A percentile compares a stretch with the other conserved stretches of the same genome.
These are phyloP conservation scores for Dipodomys ordii DNA, from an alignment of 2,113 vertebrate genomes.

Conservation along the genomic window DNA sequence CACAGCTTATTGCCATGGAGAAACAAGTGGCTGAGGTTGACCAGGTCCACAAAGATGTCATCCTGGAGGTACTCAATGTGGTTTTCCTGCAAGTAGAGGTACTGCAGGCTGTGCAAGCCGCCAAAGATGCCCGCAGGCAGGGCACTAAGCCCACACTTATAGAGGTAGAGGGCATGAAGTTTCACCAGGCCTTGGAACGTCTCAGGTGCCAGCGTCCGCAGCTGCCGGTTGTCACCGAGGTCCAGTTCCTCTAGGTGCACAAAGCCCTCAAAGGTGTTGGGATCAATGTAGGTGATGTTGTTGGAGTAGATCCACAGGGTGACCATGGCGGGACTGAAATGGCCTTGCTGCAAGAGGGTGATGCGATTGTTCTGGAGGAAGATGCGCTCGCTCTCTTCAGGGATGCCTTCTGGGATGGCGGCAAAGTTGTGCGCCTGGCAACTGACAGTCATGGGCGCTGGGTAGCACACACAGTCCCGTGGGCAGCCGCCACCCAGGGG, in stretches of 20 bases:
- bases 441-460: constrained; percentile 96
- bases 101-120: constrained; percentile 96
- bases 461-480: constrained; percentile 96
- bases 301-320: constrained; percentile 99
- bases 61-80: constrained; percentile 97
- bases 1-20: constrained; percentile 96
- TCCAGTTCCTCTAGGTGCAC: constrained; percentile 97
- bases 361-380: constrained; percentile 99
- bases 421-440: constrained; percentile 98
- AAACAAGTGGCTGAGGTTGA: constrained; percentile 98
- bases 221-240: constrained; percentile 95
- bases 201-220: constrained; percentile 93
- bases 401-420: constrained; percentile 95
- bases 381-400: constrained; percentile 95
- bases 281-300: constrained; percentile 97
- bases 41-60: constrained; percentile 96
- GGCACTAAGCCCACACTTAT: constrained; percentile 94
- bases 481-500: constrained; percentile 91
- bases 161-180: constrained; percentile 96
- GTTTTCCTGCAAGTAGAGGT: constrained; percentile 99
- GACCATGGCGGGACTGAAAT: constrained; percentile 95
- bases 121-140: constrained; percentile 94
- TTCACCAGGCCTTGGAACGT: constrained; percentile 95
- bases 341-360: constrained; percentile 93
- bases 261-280: constrained; percentile 95